Percentiles rank a stretch among this genome's conserved stretches.
These are phyloP conservation scores for Galendromus occidentalis DNA, from an alignment of 1,140 invertebrate genomes.

Conservation along the genomic window DNA sequence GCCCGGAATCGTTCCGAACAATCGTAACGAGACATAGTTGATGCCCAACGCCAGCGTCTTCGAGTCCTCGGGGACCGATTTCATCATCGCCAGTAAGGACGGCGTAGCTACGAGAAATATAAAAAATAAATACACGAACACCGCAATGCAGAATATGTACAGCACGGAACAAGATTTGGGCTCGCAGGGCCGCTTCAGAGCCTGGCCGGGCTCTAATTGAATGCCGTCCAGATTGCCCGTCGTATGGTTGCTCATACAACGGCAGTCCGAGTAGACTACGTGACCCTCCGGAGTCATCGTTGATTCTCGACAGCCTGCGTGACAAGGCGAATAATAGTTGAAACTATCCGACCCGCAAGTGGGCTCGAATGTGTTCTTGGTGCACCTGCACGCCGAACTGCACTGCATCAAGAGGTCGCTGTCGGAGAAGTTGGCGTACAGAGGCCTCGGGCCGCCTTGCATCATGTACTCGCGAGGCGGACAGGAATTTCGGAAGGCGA, in stretches of 20 bases:
- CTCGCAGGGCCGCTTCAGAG: not conserved
- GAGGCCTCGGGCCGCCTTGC: not conserved
- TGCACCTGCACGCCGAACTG: not conserved
- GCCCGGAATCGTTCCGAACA: slow-evolving; percentile 6
- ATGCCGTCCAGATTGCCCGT: not conserved
- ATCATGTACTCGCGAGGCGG: slow-evolving; percentile 4
- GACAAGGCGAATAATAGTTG: slow-evolving; percentile 9
- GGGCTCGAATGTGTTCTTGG: not conserved
- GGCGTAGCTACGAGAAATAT: slow-evolving; percentile 8
- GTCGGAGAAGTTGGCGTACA: not conserved
- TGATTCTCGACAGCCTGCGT: not conserved
- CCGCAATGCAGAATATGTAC: slow-evolving; percentile 7
- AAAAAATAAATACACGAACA: slow-evolving; percentile 12
- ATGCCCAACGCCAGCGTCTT: slow-evolving; percentile 4
- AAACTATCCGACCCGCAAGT: not conserved
- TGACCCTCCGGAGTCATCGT: not conserved
- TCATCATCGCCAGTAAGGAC: slow-evolving; percentile 4
- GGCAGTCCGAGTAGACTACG: not conserved
- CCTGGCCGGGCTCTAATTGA: not conserved
- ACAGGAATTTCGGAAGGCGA: slow-evolving; percentile 3
- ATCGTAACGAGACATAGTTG: slow-evolving; percentile 1
- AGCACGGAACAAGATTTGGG: not conserved
- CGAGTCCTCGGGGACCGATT: slow-evolving; percentile 9
- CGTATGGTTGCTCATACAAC: not conserved
- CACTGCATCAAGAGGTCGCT: not conserved